These are phyloP conservation scores for Limnephilus auricula DNA, from an alignment of 2,888 invertebrate species.

Conservation along the genomic window DNA sequence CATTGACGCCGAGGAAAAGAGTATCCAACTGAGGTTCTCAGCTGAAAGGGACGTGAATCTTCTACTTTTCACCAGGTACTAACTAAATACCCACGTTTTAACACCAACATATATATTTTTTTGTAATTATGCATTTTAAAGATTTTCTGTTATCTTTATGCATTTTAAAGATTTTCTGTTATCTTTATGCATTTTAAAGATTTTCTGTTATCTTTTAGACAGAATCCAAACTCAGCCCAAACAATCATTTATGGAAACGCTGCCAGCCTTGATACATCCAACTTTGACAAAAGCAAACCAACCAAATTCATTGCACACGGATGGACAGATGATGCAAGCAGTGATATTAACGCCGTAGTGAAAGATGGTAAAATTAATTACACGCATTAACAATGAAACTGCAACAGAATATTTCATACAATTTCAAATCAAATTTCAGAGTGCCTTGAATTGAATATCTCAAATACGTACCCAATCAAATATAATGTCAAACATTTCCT, in stretches of 20 bases:
- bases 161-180: too few relatives aligned
- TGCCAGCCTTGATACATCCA: conserved; percentile 66
- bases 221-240: conserved; percentile 68
- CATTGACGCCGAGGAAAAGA: conserved; percentile 30
- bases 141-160: too few relatives aligned
- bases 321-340: conserved; percentile 68
- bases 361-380: not conserved
- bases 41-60: conserved; percentile 35
- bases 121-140: too few relatives aligned
- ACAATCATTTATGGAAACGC: conserved; percentile 69
- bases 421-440: not conserved
- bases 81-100: not conserved
- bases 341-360: not conserved
- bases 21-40: conserved; percentile 10
- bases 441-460: not conserved
- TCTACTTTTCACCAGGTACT: conserved; percentile 30
- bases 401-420: too few relatives aligned
- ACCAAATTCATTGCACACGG: conserved; percentile 72
- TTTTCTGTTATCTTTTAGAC: conserved; percentile 38
- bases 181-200: not conserved
- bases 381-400: not conserved
- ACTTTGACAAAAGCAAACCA: conserved; percentile 69
- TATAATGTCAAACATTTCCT: too few relatives aligned
- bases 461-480: too few relatives aligned
- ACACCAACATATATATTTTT: too few relatives aligned